These are phyloP conservation scores for Parasteatoda lunata DNA, from an alignment of 2,888 invertebrate genomes.

Conservation along the genomic window DNA sequence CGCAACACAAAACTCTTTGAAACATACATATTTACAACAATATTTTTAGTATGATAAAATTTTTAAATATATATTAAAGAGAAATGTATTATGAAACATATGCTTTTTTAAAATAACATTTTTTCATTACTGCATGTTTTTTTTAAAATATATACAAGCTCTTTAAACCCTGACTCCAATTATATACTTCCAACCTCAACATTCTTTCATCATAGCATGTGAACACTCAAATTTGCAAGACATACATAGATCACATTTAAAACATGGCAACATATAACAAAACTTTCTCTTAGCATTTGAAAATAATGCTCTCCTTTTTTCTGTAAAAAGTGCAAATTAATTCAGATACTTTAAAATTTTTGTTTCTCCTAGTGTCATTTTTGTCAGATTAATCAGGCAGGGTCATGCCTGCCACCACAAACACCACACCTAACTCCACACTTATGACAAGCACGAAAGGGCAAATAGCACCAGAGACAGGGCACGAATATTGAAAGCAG, in stretches of 20 bases:
- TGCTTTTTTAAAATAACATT: not conserved
- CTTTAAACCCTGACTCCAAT: slow-evolving; percentile 49
- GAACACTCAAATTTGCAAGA: slow-evolving; percentile 30
- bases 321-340: not conserved
- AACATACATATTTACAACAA: not conserved
- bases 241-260: slow-evolving; percentile 55
- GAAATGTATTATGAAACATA: slow-evolving; percentile 1
- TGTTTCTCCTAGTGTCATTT: not conserved
- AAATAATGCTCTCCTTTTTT: slow-evolving; percentile 40
- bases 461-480: slow-evolving; percentile 94
- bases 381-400: slow-evolving; percentile 46
- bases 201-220: slow-evolving; percentile 32
- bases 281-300: slow-evolving; percentile 46
- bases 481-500: slow-evolving; percentile 91
- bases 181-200: slow-evolving; percentile 25
- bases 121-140: slow-evolving; percentile 12
- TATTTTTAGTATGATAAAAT: not conserved
- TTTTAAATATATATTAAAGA: not conserved
- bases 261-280: slow-evolving; percentile 57
- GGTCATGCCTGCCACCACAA: slow-evolving; percentile 86
- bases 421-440: slow-evolving; percentile 86
- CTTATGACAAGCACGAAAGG: slow-evolving; percentile 87
- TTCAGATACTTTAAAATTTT: not conserved
- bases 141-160: slow-evolving; percentile 57
- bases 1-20: not conserved